Conservation (phyloP, 2,888 invertebrate species). For the Ferrisia virgata region DNA sequence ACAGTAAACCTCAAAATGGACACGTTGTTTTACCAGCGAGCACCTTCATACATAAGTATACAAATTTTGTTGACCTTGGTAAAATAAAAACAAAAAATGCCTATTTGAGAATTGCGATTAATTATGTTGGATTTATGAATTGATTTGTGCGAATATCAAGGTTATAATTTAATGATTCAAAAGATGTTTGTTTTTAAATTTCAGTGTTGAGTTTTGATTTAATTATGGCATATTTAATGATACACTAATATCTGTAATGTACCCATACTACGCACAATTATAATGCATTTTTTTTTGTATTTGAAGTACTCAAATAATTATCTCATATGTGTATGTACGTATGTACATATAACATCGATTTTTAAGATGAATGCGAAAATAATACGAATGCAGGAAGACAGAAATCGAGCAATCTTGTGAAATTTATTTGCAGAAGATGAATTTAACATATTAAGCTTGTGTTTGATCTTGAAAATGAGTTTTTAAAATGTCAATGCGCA, state of each 20-base stretch:
- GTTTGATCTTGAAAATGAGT: background rate
- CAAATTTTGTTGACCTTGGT: background rate
- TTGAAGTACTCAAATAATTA: no score
- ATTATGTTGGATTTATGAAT: background rate
- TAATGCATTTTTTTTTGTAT: no score
- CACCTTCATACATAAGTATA: no score
- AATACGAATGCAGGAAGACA: no score
- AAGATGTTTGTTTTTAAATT: background rate
- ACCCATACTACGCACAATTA: background rate
- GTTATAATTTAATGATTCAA: background rate
- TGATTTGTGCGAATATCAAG: slow-evolving; percentile 1
- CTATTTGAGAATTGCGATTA: background rate
- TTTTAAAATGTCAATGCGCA: background rate
- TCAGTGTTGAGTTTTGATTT: background rate
- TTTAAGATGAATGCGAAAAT: no score
- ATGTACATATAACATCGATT: no score
- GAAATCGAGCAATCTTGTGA: background rate
- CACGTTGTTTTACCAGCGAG: no score
- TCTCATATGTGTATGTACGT: no score
- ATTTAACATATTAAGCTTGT: no score
- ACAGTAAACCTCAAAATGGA: background rate
- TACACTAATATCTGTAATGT: background rate
- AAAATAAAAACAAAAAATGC: background rate
- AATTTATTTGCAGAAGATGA: no score
- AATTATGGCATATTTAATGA: background rate